A percentile compares a stretch with the other conserved stretches of the same genome.
These are phyloP conservation scores for Eupithecia vulgata DNA, from an alignment of 2,888 invertebrate species.

Conservation along the genomic window DNA sequence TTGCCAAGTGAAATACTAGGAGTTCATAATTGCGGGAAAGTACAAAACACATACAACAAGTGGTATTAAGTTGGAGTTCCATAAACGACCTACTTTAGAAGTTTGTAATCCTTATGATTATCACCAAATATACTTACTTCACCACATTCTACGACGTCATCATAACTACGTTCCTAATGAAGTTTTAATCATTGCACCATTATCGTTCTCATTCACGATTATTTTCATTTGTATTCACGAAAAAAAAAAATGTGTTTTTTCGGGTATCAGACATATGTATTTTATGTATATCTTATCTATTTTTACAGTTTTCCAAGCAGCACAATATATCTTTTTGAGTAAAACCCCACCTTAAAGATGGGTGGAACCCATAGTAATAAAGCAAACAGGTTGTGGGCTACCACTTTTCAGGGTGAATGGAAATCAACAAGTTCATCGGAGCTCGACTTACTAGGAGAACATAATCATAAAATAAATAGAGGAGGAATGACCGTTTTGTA, in stretches of 20 bases:
- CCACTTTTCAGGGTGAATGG: conserved; percentile 9
- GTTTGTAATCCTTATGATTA: neutral
- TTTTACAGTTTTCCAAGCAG: neutral
- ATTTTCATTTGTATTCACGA: neutral
- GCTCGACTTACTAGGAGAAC: conserved; percentile 2
- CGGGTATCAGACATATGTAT: no score
- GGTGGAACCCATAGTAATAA: neutral
- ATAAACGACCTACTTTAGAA: neutral
- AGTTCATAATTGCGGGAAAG: conserved; percentile 11
- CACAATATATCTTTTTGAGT: neutral
- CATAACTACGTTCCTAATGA: no score
- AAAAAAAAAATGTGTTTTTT: neutral
- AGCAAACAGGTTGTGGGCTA: neutral
- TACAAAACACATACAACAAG: conserved; percentile 10
- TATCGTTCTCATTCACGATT: no score
- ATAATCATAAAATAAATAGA: neutral
- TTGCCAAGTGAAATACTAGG: conserved; percentile 29
- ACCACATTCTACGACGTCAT: no score
- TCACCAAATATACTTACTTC: no score
- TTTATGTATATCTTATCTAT: neutral
- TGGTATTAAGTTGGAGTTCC: conserved; percentile 16
- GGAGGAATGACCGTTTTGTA: no score
- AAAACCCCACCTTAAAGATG: neutral
- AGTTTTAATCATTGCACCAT: no score
- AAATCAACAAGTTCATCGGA: conserved; percentile 23